Base-by-base conservation (phyloP, 2,888 invertebrate genomes). In the Tholera decimalis region DNA sequence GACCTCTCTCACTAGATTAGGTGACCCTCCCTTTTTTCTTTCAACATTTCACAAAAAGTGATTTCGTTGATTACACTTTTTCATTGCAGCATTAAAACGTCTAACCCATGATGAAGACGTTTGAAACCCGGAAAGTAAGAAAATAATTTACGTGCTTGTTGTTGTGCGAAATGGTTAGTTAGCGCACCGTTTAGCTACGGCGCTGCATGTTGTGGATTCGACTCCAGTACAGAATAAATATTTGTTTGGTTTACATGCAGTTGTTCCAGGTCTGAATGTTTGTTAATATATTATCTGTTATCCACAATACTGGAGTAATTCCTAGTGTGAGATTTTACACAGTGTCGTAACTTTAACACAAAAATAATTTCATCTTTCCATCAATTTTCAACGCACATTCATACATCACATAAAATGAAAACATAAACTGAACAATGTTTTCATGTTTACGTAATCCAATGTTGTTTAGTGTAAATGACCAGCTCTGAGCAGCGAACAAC, bases 401-500 rank as follows among this genome's bases (percentile, higher is more conserved):
- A 26, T 5, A 41, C 46, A 15, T 9, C 20, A 46, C 13, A 33
- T 22, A 33, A 56, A 57, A 49, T 3, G 62, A 65, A 53, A 13
- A 61, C 35, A 79, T 49, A 57, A 68, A 72, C 61, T 63, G 58
- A 24, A 79, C 63, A 74, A 81, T 67, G 63, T 65, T 57, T 46
- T 58, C 55, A 66, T 60, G 53, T 68, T 53, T 70, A 58, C 57
- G 53, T 62, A 70, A 72, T 55, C 53, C 57, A 39, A 63, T 61
- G 53, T 49, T 76, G 58, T 61, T 79, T 58, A 61, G 66, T 60
- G 56, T 67, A 70, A 67, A 70, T 50, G 54, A 66, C 55, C 58
- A 71, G 43, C 35, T 39, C 59, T 50, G 18, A 64, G 47, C 63
- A 37, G n/a, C 53, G 43, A 46, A 67, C 63, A 55, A 68, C 61